Evolutionary conservation across 2,113 vertebrate species (phyloP).

Genomic region (Neolamprologus fasciatus): DNA sequence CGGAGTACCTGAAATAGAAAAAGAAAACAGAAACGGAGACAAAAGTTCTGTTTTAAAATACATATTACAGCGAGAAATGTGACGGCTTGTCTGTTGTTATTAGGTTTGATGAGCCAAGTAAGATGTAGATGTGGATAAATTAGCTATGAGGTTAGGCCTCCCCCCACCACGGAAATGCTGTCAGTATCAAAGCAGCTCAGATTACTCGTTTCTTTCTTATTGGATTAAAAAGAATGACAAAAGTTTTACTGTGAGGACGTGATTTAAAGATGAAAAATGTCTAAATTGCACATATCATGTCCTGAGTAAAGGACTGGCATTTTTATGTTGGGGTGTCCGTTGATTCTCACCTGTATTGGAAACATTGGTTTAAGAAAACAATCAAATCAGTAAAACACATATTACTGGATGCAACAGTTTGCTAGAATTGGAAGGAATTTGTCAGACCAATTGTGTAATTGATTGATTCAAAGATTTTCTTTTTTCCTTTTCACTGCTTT

Average conservation of each 20-base stretch:
- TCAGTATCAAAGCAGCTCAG: not conserved
- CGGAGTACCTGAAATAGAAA: not conserved
- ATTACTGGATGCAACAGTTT: not conserved
- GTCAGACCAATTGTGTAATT: not conserved
- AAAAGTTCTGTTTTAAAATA: not conserved
- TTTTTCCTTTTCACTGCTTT: not conserved
- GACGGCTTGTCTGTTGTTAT: not conserved
- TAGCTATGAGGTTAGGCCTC: not conserved
- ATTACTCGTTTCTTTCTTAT: not conserved
- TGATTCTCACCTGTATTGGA: rapidly evolving
- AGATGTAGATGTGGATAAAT: not conserved
- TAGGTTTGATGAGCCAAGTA: not conserved
- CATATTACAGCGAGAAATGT: not conserved
- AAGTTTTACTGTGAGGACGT: not conserved
- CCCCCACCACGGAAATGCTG: not conserved
- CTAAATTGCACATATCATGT: not conserved
- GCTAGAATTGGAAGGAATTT: not conserved
- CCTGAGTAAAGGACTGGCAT: not conserved
- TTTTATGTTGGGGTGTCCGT: not conserved
- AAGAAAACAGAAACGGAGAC: not conserved
- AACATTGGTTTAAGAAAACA: not conserved
- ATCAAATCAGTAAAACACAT: not conserved
- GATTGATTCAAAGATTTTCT: not conserved
- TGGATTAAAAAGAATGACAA: not conserved
- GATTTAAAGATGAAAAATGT: not conserved